phyloP scores from a whole-genome alignment of 2,113 vertebrate genomes.

The Pantherophis guttatus region DNA sequence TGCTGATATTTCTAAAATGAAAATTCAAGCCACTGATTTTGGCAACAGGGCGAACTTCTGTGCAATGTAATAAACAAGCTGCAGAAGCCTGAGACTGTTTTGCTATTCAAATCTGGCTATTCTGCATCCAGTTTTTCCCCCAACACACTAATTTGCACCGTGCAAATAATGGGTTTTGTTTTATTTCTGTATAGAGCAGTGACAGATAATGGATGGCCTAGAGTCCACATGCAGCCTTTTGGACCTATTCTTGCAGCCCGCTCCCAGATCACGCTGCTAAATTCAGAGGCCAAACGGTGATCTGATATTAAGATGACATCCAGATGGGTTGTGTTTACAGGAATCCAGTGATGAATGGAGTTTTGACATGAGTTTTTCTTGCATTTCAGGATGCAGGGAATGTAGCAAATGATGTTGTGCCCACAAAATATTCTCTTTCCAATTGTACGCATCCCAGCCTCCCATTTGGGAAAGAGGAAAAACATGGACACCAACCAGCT shows the following conservation, averaged over 20 bases:
- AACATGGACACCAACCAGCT: not conserved
- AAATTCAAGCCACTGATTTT: not conserved
- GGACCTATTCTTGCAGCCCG: not conserved
- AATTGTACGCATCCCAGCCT: not conserved
- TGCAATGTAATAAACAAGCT: not conserved
- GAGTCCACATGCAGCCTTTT: not conserved
- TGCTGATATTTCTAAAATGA: not conserved
- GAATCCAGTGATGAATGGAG: not conserved
- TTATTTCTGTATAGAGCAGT: not conserved
- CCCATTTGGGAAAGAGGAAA: not conserved
- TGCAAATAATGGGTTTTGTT: not conserved
- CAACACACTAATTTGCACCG: not conserved
- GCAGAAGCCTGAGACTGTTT: not conserved
- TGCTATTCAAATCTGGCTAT: not conserved
- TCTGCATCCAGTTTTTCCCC: not conserved
- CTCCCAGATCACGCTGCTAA: not conserved
- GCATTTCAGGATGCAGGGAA: not conserved
- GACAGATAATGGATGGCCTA: not conserved
- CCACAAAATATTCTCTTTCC: not conserved
- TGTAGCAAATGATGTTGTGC: not conserved
- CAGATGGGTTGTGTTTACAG: not conserved
- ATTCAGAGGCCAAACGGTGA: not conserved
- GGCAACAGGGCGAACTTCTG: not conserved
- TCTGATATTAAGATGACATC: not conserved
- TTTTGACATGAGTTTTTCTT: not conserved